Conservation (phyloP, 1,140 invertebrate species). For the Cepaea nemoralis region DNA sequence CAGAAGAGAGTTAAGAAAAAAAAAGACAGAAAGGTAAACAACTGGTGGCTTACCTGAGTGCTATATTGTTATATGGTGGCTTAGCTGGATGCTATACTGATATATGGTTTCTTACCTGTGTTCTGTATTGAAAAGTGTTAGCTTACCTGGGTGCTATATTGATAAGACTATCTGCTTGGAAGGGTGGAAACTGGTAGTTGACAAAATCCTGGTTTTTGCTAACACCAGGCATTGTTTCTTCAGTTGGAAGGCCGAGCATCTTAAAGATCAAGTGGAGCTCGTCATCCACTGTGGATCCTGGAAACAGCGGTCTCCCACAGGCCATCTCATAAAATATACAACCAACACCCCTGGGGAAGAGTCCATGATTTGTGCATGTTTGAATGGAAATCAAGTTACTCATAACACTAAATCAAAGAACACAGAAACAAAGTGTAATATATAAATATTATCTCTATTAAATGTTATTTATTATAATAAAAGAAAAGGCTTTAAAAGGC, state of each 20-base stretch:
- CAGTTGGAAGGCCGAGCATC: conserved; percentile 73
- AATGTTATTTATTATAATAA: no score
- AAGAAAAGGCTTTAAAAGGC: no score
- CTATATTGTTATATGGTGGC: no score
- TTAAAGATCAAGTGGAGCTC: conserved; percentile 75
- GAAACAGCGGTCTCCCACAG: conserved; percentile 79
- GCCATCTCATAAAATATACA: conserved; percentile 84
- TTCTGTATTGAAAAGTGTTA: no score
- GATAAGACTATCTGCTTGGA: conserved; percentile 74
- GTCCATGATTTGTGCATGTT: background rate
- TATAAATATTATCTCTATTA: no score
- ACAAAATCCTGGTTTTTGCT: conserved; percentile 74
- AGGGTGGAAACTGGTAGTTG: conserved; percentile 73
- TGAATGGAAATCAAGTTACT: background rate
- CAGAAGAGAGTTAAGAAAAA: no score
- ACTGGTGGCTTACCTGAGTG: no score
- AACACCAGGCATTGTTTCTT: conserved; percentile 74
- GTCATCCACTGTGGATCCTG: conserved; percentile 79
- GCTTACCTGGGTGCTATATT: conserved; percentile 74
- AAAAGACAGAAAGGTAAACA: no score
- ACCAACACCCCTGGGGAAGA: conserved; percentile 77
- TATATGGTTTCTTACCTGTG: no score
- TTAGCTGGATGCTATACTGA: no score
- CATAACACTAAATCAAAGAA: no score
- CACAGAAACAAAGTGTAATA: background rate